phyloP scores from a whole-genome alignment of 2,888 invertebrate genomes.

The Diarsia dahlii region DNA sequence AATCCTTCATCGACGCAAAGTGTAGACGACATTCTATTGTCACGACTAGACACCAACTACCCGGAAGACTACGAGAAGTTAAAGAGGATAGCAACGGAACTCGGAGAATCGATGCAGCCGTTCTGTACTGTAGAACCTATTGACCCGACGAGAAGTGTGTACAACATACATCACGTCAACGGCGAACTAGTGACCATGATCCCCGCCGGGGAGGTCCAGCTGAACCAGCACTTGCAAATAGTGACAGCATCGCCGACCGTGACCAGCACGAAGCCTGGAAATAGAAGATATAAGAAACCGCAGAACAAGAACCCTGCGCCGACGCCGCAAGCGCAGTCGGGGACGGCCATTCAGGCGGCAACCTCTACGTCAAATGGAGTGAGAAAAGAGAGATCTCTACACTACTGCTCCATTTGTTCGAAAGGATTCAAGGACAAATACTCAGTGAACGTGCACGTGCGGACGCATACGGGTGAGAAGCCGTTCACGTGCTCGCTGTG shows the following conservation, averaged over 20 bases:
- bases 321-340: slow-evolving; percentile 80
- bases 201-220: slow-evolving; percentile 85
- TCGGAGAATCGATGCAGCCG: slow-evolving; percentile 94
- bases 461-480: slow-evolving; percentile 99
- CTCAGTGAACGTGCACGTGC: slow-evolving; percentile 99
- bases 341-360: slow-evolving; percentile 86
- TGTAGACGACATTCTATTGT: slow-evolving; percentile 93
- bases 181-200: slow-evolving; percentile 88
- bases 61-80: slow-evolving; percentile 96
- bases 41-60: slow-evolving; percentile 92
- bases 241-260: slow-evolving; percentile 91
- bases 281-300: slow-evolving; percentile 94
- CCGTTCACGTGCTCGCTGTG: slow-evolving; percentile 98
- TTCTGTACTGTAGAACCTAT: slow-evolving; percentile 91
- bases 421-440: slow-evolving; percentile 99
- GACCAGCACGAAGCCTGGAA: slow-evolving; percentile 91
- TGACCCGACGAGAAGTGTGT: slow-evolving; percentile 89
- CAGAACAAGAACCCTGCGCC: slow-evolving; percentile 89
- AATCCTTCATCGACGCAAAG: slow-evolving; percentile 91
- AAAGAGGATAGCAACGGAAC: slow-evolving; percentile 95
- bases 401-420: slow-evolving; percentile 98
- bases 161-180: slow-evolving; percentile 89
- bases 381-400: slow-evolving; percentile 96
- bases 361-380: slow-evolving; percentile 93
- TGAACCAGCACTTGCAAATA: slow-evolving; percentile 89